phyloP scores from a whole-genome alignment of 2,797 vertebrate genomes.

The Lerista edwardsae region DNA sequence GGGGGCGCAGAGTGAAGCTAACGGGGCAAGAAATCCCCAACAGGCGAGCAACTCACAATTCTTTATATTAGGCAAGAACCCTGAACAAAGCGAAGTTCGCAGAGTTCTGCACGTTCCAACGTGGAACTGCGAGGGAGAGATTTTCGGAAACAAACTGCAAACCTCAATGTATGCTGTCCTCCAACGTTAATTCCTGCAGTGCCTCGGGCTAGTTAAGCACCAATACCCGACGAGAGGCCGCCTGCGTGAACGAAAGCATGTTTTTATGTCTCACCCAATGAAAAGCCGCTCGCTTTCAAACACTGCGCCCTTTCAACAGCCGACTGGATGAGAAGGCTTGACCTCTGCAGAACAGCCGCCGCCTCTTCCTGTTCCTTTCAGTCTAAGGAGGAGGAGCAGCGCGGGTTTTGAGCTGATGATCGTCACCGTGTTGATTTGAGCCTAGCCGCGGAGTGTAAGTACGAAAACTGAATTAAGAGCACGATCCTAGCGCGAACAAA shows the following conservation, averaged over 20 bases:
- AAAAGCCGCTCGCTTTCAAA: no score
- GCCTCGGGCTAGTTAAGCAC: not conserved
- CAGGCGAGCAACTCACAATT: not conserved
- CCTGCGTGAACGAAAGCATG: not conserved
- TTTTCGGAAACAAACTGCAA: not conserved
- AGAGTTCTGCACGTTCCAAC: not conserved
- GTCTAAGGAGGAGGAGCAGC: rapidly evolving
- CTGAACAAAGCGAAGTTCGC: no score
- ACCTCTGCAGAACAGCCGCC: rapidly evolving
- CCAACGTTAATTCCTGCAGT: not conserved
- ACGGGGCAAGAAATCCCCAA: no score
- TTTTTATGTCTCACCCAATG: not conserved
- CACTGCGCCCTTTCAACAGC: not conserved
- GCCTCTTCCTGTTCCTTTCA: rapidly evolving
- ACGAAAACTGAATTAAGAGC: not conserved
- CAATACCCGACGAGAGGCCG: rapidly evolving
- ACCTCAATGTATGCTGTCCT: not conserved
- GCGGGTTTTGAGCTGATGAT: not conserved
- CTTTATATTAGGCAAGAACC: no score
- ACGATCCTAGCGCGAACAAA: no score
- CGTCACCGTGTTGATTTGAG: no score
- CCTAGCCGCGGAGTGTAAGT: no score
- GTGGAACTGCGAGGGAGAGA: not conserved
- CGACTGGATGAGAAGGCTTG: not conserved
- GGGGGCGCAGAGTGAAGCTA: no score